Evolutionary conservation across 2,888 invertebrate genomes (phyloP).

Genomic region (Clistopyga incitator): DNA sequence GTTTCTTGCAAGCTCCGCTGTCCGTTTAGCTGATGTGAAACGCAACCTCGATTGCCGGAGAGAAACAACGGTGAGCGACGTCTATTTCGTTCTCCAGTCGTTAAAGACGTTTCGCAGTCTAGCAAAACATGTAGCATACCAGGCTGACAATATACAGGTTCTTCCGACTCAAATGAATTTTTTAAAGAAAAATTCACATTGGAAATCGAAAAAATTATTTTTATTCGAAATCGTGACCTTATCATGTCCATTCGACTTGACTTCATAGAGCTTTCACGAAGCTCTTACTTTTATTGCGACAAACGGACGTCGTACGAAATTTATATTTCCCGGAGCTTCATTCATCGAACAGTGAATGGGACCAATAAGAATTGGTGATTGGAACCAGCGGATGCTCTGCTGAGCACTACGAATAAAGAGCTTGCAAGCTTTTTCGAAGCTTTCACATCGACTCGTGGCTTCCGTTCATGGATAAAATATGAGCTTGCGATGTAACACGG

Average conservation of each 20-base stretch:
- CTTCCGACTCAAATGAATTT: too few species aligned
- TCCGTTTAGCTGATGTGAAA: constrained; percentile 9
- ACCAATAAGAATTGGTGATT: not conserved
- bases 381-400: not conserved
- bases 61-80: constrained; percentile 26
- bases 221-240: too few species aligned
- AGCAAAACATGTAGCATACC: not conserved
- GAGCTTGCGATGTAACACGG: not conserved
- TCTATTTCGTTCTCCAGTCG: constrained; percentile 28
- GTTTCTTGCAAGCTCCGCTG: constrained; percentile 31
- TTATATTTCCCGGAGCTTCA: not conserved
- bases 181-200: too few species aligned
- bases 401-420: not conserved
- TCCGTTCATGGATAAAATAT: not conserved
- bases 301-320: not conserved
- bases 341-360: not conserved
- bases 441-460: not conserved
- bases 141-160: too few species aligned
- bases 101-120: constrained; percentile 29
- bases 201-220: too few species aligned
- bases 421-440: not conserved
- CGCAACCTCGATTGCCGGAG: constrained; percentile 23
- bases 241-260: too few species aligned
- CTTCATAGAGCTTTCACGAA: too few species aligned
- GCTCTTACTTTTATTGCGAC: too few species aligned